Conservation (phyloP, 2,797 vertebrate genomes). For the Dromococcyx pavoninus region DNA sequence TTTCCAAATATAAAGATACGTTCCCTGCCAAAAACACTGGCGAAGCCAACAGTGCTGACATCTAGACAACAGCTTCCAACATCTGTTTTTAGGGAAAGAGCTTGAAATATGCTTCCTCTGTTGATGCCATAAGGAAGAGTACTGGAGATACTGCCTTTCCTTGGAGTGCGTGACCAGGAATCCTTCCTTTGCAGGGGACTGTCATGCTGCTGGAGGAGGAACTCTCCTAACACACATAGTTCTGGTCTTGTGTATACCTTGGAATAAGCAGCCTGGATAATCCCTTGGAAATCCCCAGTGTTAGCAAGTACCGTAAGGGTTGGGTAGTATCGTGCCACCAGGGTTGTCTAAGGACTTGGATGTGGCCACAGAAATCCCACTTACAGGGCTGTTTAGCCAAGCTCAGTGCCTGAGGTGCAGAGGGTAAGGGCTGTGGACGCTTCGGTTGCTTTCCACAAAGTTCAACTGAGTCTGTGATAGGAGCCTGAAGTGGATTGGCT, state of each 20-base stretch:
- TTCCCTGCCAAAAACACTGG: not conserved
- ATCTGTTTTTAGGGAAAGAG: not conserved
- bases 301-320: not conserved
- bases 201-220: not conserved
- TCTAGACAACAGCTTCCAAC: not conserved
- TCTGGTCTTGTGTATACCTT: not conserved
- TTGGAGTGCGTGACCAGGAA: not conserved
- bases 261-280: not conserved
- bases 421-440: not conserved
- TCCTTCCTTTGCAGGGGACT: not conserved
- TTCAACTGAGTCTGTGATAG: not conserved
- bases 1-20: not conserved
- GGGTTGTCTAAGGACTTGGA: not conserved
- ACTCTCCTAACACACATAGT: not conserved
- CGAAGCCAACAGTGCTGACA: not conserved
- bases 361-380: not conserved
- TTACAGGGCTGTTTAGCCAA: not conserved
- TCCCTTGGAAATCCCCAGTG: not conserved
- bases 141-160: not conserved
- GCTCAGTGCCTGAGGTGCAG: not conserved
- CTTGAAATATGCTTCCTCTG: not conserved
- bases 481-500: not conserved
- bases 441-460: not conserved
- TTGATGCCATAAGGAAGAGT: not conserved
- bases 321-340: not conserved